Conservation (phyloP, 2,113 vertebrate species). For the Lepidothrix coronata region DNA sequence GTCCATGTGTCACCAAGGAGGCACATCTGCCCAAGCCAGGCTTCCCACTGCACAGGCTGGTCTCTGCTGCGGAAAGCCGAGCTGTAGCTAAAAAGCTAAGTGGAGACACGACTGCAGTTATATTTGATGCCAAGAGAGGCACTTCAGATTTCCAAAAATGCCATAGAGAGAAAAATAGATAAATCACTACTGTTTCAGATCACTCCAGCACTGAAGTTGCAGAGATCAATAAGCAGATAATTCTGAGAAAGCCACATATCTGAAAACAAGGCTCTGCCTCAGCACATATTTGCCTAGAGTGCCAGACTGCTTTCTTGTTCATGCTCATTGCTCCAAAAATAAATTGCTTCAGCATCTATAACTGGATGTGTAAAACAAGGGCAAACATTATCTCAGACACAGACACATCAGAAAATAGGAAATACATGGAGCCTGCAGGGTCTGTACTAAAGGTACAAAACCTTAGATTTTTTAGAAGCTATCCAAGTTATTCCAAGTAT, state of each 20-base stretch:
- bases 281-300: not conserved
- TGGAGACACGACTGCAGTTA: not conserved
- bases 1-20: accelerated
- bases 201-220: not conserved
- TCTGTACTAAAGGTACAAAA: not conserved
- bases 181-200: not conserved
- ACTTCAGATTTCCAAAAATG: not conserved
- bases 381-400: not conserved
- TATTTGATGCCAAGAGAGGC: not conserved
- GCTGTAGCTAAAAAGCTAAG: not conserved
- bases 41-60: not conserved
- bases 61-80: accelerated
- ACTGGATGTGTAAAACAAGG: not conserved
- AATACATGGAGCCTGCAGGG: not conserved
- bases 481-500: not conserved
- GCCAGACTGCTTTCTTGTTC: not conserved
- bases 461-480: not conserved
- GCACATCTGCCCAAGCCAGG: not conserved
- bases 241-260: not conserved
- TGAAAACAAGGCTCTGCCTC: not conserved
- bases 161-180: accelerated
- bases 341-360: accelerated
- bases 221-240: not conserved
- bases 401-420: not conserved
- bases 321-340: not conserved